Base-by-base conservation (phyloP, 2,113 vertebrate genomes). In the Glaucomys volans region DNA sequence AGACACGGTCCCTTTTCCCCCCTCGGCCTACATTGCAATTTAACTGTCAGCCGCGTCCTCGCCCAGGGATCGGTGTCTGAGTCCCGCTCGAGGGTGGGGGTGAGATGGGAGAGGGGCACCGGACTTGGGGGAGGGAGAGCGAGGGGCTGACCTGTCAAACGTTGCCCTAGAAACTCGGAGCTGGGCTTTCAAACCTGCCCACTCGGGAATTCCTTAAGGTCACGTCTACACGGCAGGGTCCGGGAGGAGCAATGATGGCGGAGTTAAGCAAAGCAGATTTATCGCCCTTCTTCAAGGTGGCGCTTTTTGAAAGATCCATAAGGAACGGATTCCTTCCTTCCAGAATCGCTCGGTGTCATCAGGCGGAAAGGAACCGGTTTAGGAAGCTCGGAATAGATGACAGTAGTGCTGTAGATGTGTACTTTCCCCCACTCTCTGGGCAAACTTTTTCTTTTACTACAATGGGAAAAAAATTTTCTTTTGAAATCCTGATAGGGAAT, bases 21-120 rank as follows among this genome's bases (percentile, higher is more conserved):
- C 97, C 98, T 98, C 98, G 98, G 98, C 98, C 98, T 98, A 98
- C 98, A 98, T 98, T 98, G 98, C 99, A 99, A 99, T 99, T 99
- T 99, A 99, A 99, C 99, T 99, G 99, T 99, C 99, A 99, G 96
- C 98, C 96, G 91, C 97, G 98, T 98, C 98, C 98, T 98, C 97
- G 98, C 98, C 97, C 97, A 93, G 95, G 97, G 98, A 98, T 98
- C 54, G 12, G 85, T 96, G 98, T 98, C 98, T 98, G 98, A 98
- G 98, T 98, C 98, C 98, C 98, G 98, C 97, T 97, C 92, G 92
- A 97, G 97, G 96, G 96, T 98, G 44, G 82, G 91, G 40, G 30
- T 18, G 47, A 67, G 17, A 7, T 16, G 75, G 66, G n/a, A 66
- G 28, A 52, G 57, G n/a, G 44, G 77, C 35, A 80, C 32, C 10